A percentile compares a stretch with the other conserved stretches of the same genome.
Evolutionary conservation across 2,888 invertebrate genomes (phyloP).

Genomic region (Archips xylosteana): DNA sequence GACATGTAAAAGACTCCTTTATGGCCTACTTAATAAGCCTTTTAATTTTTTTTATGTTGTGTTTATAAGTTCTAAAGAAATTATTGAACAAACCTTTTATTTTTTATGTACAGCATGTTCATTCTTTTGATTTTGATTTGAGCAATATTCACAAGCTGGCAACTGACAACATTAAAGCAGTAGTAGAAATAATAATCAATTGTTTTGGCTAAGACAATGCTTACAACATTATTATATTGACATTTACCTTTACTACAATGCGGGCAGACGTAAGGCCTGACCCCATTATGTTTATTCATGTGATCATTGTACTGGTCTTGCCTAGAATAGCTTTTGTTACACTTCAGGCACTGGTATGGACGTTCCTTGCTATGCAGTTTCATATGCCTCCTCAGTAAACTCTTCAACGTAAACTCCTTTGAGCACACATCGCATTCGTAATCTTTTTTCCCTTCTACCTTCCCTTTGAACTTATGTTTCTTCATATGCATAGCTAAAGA

Average conservation of each 20-base stretch:
- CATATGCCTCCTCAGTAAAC: conserved; percentile 76
- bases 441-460: conserved; percentile 56
- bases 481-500: conserved; percentile 75
- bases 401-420: conserved; percentile 72
- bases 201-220: not conserved
- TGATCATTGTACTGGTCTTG: conserved; percentile 85
- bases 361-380: conserved; percentile 83
- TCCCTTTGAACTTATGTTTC: conserved; percentile 63
- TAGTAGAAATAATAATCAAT: not conserved
- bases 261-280: conserved; percentile 85
- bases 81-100: no score
- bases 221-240: not conserved
- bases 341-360: conserved; percentile 82
- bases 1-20: no score
- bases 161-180: no score
- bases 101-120: no score
- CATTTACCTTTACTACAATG: conserved; percentile 85
- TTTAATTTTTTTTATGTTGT: no score
- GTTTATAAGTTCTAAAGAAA: no score
- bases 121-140: no score
- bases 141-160: no score
- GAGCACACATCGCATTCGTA: conserved; percentile 78
- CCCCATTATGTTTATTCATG: conserved; percentile 84
- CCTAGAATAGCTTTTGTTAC: conserved; percentile 85
- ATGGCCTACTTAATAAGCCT: no score